Percentiles rank a stretch among this genome's conserved stretches.
phyloP scores from a whole-genome alignment of 2,797 vertebrate genomes.

The Hydrocynus forskahlii region DNA sequence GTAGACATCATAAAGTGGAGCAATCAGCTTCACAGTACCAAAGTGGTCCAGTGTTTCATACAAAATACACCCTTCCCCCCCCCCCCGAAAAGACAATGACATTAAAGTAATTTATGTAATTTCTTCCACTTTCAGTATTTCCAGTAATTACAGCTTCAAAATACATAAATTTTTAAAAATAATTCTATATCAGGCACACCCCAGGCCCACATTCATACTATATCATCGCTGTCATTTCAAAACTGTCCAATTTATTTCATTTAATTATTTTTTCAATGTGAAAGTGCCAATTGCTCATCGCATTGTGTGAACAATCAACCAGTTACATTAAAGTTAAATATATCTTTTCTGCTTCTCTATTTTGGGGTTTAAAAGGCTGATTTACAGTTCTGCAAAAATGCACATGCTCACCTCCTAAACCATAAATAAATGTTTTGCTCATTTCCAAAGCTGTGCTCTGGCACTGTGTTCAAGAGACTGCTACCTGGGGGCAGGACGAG shows the following conservation, averaged over 20 bases:
- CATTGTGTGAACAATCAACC: no score
- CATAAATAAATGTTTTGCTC: no score
- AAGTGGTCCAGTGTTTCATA: slow-evolving; percentile 21
- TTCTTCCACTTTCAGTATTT: neutral
- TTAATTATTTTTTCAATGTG: neutral
- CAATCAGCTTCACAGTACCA: slow-evolving; percentile 21
- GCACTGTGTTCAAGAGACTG: no score
- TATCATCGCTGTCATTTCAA: neutral
- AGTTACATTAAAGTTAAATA: no score
- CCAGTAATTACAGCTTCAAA: neutral
- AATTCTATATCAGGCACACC: slow-evolving; percentile 23
- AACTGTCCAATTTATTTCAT: neutral
- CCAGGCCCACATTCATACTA: neutral
- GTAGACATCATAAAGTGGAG: neutral
- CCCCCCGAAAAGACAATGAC: neutral
- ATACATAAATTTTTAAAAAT: neutral
- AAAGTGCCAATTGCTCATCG: neutral
- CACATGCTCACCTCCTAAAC: no score
- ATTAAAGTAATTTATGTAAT: neutral
- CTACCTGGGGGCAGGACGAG: no score
- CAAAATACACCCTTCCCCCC: neutral
- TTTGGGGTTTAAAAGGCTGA: no score
- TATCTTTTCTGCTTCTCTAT: no score
- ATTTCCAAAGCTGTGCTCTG: no score
- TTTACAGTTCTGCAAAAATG: no score